Percentiles rank a stretch among this genome's conserved stretches.
These are phyloP conservation scores for Heliconius sara DNA, from an alignment of 2,888 invertebrate genomes.

Conservation along the genomic window DNA sequence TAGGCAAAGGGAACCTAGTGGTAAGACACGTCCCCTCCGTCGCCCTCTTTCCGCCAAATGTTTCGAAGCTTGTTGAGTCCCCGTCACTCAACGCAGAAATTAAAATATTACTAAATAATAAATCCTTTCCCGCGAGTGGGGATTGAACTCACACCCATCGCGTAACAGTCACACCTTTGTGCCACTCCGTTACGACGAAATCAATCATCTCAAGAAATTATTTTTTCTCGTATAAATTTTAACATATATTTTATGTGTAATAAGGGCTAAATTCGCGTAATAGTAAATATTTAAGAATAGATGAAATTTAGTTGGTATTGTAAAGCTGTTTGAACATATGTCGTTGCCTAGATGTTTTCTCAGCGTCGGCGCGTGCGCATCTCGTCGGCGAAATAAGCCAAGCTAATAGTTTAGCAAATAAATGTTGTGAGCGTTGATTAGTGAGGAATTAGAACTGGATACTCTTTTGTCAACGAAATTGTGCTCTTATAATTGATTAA, in stretches of 20 bases:
- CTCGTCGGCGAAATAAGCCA: conserved; percentile 16
- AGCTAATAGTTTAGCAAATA: conserved; percentile 13
- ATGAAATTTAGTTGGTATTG: background rate
- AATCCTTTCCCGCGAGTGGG: too few relatives aligned
- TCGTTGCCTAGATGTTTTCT: conserved; percentile 10
- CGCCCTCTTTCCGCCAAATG: too few relatives aligned
- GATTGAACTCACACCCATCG: too few relatives aligned
- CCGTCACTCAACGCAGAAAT: too few relatives aligned
- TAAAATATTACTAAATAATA: too few relatives aligned
- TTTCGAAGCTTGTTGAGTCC: too few relatives aligned
- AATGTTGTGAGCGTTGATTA: background rate
- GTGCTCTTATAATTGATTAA: background rate
- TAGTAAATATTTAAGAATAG: background rate
- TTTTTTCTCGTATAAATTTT: background rate
- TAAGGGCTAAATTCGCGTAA: background rate
- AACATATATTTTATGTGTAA: background rate
- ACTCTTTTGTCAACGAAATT: background rate
- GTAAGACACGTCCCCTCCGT: too few relatives aligned
- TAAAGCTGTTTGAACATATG: conserved; percentile 27
- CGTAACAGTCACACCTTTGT: too few relatives aligned
- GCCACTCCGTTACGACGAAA: too few relatives aligned
- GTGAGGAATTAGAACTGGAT: background rate
- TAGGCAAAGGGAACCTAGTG: too few relatives aligned
- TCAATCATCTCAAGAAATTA: too few relatives aligned
- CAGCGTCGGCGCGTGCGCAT: conserved; percentile 34